Percentiles rank a stretch among this genome's conserved stretches.
phyloP scores from a whole-genome alignment of 2,888 invertebrate genomes.

The Tachina lurida region DNA sequence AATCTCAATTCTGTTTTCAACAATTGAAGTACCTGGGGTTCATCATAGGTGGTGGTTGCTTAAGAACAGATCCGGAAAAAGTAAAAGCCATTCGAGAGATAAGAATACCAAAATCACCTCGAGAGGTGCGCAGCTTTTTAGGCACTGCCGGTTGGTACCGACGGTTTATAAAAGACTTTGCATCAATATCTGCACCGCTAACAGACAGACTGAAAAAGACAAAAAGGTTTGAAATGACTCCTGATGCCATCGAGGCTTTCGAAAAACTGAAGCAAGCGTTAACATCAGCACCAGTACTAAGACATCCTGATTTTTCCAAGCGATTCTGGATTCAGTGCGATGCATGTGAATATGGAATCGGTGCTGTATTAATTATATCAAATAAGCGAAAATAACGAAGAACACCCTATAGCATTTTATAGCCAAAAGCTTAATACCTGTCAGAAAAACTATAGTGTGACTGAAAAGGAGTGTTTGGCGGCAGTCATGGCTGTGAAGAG shows the following conservation, averaged over 20 bases:
- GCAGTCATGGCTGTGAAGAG: neutral
- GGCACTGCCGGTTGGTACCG: neutral
- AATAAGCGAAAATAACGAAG: no score
- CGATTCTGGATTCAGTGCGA: no score
- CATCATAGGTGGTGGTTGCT: neutral
- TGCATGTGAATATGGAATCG: no score
- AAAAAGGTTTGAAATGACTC: no score
- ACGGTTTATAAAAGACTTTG: neutral
- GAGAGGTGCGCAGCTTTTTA: neutral
- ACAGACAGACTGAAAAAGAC: no score
- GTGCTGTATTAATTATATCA: no score
- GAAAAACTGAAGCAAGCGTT: no score
- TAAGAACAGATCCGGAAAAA: neutral
- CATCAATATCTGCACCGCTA: neutral
- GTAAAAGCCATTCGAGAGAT: neutral
- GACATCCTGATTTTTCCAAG: no score
- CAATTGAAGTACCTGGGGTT: neutral
- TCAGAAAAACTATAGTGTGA: slow-evolving; percentile 1
- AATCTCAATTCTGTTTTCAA: neutral
- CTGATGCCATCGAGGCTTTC: no score
- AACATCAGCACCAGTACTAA: no score
- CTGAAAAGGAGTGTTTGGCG: neutral
- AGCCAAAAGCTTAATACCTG: neutral
- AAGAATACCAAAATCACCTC: neutral
- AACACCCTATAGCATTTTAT: no score